Evolutionary conservation across 92 coral and sea anemone species (phyloP).

Genomic region (Actinernus sp.): DNA sequence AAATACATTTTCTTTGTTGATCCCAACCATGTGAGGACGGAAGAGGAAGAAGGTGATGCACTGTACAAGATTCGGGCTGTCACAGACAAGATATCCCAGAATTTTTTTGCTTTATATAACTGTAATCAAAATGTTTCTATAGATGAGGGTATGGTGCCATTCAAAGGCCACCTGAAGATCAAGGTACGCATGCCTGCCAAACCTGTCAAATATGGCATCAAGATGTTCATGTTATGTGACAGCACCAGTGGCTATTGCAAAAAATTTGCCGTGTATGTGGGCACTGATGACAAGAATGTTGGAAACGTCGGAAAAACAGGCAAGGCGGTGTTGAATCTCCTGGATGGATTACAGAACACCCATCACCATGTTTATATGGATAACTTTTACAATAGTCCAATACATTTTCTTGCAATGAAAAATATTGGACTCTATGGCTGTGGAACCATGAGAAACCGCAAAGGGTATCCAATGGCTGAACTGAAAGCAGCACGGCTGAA

Average conservation of each 20-base stretch:
- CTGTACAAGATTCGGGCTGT: slow-evolving; percentile 39
- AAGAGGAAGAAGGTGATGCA: slow-evolving; percentile 32
- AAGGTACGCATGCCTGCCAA: slow-evolving; percentile 63
- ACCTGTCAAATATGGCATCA: slow-evolving; percentile 61
- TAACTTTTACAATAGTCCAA: too few relatives aligned
- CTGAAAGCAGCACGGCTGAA: slow-evolving; percentile 40
- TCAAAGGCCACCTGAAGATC: slow-evolving; percentile 35
- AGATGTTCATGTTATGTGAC: slow-evolving; percentile 52
- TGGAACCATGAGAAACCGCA: not conserved
- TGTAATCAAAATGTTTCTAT: slow-evolving; percentile 37
- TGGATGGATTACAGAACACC: slow-evolving; percentile 24
- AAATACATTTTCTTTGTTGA: slow-evolving; percentile 44
- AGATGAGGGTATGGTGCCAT: slow-evolving; percentile 57
- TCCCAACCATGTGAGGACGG: slow-evolving; percentile 12
- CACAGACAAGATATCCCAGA: not conserved
- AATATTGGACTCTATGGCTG: not conserved
- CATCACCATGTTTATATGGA: slow-evolving; percentile 25
- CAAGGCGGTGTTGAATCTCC: slow-evolving; percentile 12
- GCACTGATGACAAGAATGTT: slow-evolving; percentile 15
- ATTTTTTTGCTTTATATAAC: slow-evolving; percentile 18
- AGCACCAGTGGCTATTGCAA: slow-evolving; percentile 35
- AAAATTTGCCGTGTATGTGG: slow-evolving; percentile 27
- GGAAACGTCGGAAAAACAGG: slow-evolving; percentile 46
- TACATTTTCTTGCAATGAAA: too few relatives aligned
- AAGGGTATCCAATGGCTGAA: slow-evolving; percentile 17